Evolutionary conservation across 1,140 invertebrate species (phyloP), one percentile per base, ranked within the genome.

Genomic region (Drosophila quadrilineata): DNA sequence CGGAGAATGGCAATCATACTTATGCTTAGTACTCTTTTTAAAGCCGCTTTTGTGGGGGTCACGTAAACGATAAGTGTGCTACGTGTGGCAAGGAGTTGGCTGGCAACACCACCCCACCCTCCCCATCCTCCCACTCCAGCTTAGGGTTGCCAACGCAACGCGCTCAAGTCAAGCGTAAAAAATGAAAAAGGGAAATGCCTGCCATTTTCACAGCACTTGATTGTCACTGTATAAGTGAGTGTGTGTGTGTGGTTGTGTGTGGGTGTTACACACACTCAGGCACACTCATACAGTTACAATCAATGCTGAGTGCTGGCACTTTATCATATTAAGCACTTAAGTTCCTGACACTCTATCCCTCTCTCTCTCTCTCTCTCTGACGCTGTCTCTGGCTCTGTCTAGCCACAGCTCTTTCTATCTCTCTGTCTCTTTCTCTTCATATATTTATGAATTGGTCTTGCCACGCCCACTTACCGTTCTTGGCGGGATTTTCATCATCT

Each of bases 261-360:
- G 31, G 6, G 45, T 65, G 33, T 45, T n/a, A 6, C 45, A 29
- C 54, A 19, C 48, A 33, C 41, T 46, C 26, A 21, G n/a, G 22
- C 33, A 33, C 10, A n/a, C n/a, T 9, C 6, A 5, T 16, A 48
- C 16, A 24, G 0, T n/a, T 6, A 56, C 16, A 48, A 28, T 50
- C 31, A 21, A 26, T 41, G 45, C 45, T 79, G 79, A 84, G 79
- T 84, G 79, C 79, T 48, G 71, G 53, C 75, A 84, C 79, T 84
- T 85, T 86, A 84, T 85, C 79, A 85, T 85, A 86, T 85, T 86
- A 85, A 86, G 80, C 79, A 85, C 79, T 85, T 85, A 85, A 75
- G 73, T 79, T 76, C 67, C 71, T 79, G 79, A 79, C 79, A 76
- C 60, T 69, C 41, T 26, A 12, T 14, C 41, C 17, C 12, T 28